These are phyloP conservation scores for Aldrovandia affinis DNA, from an alignment of 2,797 vertebrate species.

Conservation along the genomic window DNA sequence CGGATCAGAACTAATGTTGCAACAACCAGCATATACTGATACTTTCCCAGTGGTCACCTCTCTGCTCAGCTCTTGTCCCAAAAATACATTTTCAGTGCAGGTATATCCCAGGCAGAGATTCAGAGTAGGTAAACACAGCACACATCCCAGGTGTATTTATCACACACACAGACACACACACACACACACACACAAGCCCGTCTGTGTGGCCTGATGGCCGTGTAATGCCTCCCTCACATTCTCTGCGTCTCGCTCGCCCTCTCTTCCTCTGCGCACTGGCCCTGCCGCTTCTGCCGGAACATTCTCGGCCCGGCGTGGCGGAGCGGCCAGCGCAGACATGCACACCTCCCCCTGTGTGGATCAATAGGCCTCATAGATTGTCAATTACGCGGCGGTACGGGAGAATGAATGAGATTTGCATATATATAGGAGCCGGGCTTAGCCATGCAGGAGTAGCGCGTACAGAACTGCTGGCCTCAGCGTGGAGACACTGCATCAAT, in stretches of 20 bases:
- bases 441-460: constrained; percentile 68
- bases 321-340: background rate
- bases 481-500: constrained; percentile 54
- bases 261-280: background rate
- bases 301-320: background rate
- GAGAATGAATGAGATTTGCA: constrained; percentile 73
- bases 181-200: background rate
- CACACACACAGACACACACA: background rate
- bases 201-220: too few species aligned
- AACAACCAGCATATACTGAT: too few species aligned
- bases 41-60: too few species aligned
- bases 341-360: constrained; percentile 36
- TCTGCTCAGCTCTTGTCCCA: too few species aligned
- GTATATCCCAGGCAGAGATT: too few species aligned
- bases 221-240: background rate
- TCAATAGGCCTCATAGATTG: constrained; percentile 76
- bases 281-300: background rate
- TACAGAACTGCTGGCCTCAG: constrained; percentile 72
- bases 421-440: constrained; percentile 72
- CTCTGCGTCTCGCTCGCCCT: too few species aligned
- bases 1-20: too few species aligned
- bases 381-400: constrained; percentile 63
- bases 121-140: too few species aligned
- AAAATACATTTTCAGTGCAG: too few species aligned
- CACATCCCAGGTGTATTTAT: too few species aligned